These are phyloP conservation scores for Saturnia pavonia DNA, from an alignment of 2,888 invertebrate genomes.

Conservation along the genomic window DNA sequence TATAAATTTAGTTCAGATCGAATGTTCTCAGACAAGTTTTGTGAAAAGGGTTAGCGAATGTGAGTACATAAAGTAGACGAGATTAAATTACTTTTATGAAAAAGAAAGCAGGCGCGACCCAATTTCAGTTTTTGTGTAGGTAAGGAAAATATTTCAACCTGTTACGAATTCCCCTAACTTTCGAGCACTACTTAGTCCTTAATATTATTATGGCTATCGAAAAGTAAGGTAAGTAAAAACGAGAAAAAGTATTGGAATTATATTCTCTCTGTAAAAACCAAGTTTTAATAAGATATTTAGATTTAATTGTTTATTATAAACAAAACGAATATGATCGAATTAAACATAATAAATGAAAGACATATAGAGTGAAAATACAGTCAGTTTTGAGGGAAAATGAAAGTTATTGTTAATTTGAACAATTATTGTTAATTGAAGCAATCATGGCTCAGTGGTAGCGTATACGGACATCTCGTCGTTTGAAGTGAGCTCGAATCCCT, in stretches of 20 bases:
- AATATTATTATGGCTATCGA: constrained; percentile 30
- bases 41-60: constrained; percentile 72
- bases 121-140: constrained; percentile 43
- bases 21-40: constrained; percentile 70
- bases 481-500: too few relatives aligned
- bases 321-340: neutral
- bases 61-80: constrained; percentile 58
- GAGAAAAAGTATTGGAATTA: neutral
- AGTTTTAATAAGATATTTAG: neutral
- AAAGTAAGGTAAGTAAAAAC: constrained; percentile 15
- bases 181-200: constrained; percentile 31
- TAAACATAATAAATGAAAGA: neutral
- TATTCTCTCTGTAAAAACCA: neutral
- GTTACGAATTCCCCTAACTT: constrained; percentile 32
- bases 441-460: too few relatives aligned
- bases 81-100: constrained; percentile 70
- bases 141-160: constrained; percentile 22
- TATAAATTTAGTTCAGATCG: constrained; percentile 76
- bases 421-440: too few relatives aligned
- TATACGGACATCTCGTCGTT: too few relatives aligned
- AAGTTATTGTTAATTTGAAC: too few relatives aligned
- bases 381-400: too few relatives aligned
- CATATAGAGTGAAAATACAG: neutral
- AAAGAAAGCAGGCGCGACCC: constrained; percentile 49
- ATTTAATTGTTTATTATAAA: neutral